A percentile compares a stretch with the other conserved stretches of the same genome.
These are phyloP conservation scores for Alca torda DNA, from an alignment of 2,797 vertebrate genomes.

Conservation along the genomic window DNA sequence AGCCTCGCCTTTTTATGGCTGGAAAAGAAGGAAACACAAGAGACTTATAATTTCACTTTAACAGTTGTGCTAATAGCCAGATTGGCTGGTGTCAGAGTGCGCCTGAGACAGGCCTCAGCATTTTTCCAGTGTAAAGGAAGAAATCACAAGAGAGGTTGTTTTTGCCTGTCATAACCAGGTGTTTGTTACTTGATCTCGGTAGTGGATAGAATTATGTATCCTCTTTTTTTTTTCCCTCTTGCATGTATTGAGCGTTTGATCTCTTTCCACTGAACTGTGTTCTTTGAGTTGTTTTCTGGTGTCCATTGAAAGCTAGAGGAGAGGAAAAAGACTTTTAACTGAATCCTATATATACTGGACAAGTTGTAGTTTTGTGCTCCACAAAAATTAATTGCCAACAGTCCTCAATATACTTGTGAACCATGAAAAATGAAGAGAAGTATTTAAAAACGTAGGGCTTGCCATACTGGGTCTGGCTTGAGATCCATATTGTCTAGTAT, in stretches of 20 bases:
- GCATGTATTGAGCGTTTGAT: neutral
- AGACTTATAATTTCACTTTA: slow-evolving; percentile 8
- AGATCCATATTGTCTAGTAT: neutral
- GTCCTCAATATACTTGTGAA: neutral
- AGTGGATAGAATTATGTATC: neutral
- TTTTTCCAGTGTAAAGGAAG: slow-evolving; percentile 25
- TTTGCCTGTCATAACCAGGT: neutral
- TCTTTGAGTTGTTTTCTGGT: neutral
- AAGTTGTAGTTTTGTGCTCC: neutral
- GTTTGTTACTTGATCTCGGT: neutral
- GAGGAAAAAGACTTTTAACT: neutral
- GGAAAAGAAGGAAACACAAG: slow-evolving; percentile 12
- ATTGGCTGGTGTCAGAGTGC: neutral
- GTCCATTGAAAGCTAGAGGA: neutral
- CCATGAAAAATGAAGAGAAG: neutral
- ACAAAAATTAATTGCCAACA: neutral
- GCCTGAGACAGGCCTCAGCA: neutral
- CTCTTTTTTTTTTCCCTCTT: neutral
- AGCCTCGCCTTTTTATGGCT: neutral
- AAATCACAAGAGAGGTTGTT: neutral
- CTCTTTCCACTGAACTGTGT: neutral
- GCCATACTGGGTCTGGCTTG: neutral
- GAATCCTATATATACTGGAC: neutral
- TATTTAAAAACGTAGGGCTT: neutral
- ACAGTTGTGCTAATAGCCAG: neutral